Evolutionary conservation across 1,140 invertebrate genomes (phyloP).

Genomic region (Akabosia matsudoensis): DNA sequence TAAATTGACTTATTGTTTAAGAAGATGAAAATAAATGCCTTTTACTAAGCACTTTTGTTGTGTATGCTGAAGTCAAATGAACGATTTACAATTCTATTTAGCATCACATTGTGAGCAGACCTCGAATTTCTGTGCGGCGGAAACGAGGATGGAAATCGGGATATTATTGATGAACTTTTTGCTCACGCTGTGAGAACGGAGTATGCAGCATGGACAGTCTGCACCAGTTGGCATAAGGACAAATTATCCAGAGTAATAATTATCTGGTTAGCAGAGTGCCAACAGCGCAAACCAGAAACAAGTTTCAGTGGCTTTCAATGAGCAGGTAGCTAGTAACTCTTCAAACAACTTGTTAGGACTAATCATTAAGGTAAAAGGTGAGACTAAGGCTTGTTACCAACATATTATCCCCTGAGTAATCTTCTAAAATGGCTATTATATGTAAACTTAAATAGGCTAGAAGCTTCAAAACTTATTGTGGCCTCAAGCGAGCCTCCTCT

Average conservation of each 20-base stretch:
- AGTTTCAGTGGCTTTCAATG: background rate
- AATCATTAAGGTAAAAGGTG: too few species aligned
- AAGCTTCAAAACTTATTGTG: background rate
- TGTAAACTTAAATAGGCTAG: background rate
- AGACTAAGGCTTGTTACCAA: too few species aligned
- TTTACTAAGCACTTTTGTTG: too few species aligned
- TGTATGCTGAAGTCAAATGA: background rate
- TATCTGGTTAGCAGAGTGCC: constrained; percentile 6
- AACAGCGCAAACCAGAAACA: background rate
- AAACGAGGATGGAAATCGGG: background rate
- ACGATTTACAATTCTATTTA: constrained; percentile 16
- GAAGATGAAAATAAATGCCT: too few species aligned
- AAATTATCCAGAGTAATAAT: constrained; percentile 23
- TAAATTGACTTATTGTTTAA: constrained; percentile 17
- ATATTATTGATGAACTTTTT: constrained; percentile 2
- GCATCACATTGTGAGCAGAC: background rate
- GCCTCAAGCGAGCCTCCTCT: constrained; percentile 3
- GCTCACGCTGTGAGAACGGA: background rate
- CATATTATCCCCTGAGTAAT: too few species aligned
- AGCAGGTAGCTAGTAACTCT: background rate
- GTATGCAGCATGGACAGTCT: too few species aligned
- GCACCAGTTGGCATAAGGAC: background rate
- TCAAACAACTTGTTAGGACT: background rate
- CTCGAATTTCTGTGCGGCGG: background rate
- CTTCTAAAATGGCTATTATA: background rate